Conservation (phyloP, 2,113 vertebrate species). For the Pseudopodoces humilis region DNA sequence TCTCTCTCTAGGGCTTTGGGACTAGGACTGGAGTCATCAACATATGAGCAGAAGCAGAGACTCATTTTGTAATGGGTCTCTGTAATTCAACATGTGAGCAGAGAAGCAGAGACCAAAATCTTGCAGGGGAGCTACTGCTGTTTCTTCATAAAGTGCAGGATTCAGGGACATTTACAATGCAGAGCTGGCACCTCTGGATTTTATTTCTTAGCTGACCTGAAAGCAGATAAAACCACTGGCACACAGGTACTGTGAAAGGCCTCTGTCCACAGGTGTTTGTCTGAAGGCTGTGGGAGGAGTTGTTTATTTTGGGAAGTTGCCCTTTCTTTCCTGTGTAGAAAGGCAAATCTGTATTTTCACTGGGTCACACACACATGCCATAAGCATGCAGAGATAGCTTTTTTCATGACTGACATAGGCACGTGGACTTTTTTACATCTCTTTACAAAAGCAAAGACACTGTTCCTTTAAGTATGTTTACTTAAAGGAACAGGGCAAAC, state of each 20-base stretch:
- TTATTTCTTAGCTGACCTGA: constrained; percentile 11
- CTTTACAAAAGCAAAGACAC: background rate
- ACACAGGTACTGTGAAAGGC: background rate
- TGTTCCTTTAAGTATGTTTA: background rate
- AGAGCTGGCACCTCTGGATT: background rate
- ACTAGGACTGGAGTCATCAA: background rate
- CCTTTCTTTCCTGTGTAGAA: background rate
- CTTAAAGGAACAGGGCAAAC: background rate
- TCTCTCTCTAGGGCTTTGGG: background rate
- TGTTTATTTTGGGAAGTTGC: background rate
- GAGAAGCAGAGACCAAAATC: background rate
- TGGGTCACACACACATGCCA: background rate
- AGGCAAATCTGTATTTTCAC: background rate
- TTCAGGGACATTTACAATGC: background rate
- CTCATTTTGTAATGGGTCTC: background rate
- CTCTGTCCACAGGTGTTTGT: constrained; percentile 29
- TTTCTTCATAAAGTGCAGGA: background rate
- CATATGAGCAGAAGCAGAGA: background rate
- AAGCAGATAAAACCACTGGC: background rate
- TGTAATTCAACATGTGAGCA: background rate
- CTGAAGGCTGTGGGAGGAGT: background rate
- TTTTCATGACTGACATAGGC: background rate
- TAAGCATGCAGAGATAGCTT: background rate
- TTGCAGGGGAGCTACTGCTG: background rate
- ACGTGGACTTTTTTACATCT: background rate